Conservation (phyloP, 2,888 invertebrate species). For the Melipona bicolor region DNA sequence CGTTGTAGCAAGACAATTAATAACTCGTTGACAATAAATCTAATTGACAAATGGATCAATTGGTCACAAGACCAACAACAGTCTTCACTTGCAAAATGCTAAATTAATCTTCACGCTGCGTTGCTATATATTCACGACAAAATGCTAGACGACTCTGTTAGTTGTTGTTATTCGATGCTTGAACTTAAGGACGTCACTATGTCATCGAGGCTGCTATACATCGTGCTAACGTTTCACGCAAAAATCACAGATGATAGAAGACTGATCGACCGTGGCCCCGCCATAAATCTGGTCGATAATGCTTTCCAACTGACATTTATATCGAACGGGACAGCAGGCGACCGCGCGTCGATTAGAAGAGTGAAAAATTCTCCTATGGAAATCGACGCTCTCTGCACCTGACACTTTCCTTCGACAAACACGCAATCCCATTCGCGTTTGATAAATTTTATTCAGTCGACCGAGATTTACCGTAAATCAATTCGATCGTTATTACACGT, state of each 20-base stretch:
- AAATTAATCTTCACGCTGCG: background rate
- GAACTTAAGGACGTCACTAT: background rate
- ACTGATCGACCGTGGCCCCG: background rate
- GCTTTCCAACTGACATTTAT: conserved; percentile 26
- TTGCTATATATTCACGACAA: background rate
- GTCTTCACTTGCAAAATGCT: background rate
- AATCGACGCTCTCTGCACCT: conserved; percentile 3
- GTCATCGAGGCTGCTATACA: background rate
- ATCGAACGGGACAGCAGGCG: conserved; percentile 26
- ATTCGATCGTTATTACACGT: background rate
- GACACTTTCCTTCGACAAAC: background rate
- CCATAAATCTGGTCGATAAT: conserved; percentile 28
- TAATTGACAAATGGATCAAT: background rate
- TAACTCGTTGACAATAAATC: background rate
- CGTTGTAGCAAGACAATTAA: background rate
- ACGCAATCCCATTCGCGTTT: background rate
- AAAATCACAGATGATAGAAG: conserved; percentile 26
- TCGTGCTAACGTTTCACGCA: background rate
- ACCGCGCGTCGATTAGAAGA: conserved; percentile 12
- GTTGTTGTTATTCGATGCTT: background rate
- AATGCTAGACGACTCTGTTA: background rate
- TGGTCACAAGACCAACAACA: too few relatives aligned
- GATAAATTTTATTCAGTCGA: background rate
- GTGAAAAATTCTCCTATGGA: conserved; percentile 30
- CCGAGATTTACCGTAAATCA: background rate